Conservation (phyloP, 2,797 vertebrate genomes). For the Limosa lapponica region DNA sequence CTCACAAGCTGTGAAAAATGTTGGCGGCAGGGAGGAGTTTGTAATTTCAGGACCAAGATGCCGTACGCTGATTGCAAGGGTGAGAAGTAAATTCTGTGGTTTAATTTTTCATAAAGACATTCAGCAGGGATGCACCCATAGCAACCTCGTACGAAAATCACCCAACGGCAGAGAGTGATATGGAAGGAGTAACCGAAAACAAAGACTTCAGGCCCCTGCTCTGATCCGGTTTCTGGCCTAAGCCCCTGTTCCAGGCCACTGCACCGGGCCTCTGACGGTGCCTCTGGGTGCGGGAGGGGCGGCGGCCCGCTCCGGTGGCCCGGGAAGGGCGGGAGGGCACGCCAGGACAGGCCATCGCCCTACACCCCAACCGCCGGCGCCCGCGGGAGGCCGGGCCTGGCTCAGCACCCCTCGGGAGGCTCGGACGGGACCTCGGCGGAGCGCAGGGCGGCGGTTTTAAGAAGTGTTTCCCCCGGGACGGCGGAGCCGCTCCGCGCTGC, state of each 20-base stretch:
- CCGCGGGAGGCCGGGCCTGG: too few relatives aligned
- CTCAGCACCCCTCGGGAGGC: not conserved
- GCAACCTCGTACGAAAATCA: fast-evolving
- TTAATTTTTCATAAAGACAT: not conserved
- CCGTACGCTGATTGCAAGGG: fast-evolving
- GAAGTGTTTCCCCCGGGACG: too few relatives aligned
- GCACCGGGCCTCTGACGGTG: fast-evolving
- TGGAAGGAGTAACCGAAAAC: fast-evolving
- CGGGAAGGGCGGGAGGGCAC: fast-evolving
- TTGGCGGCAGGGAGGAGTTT: too few relatives aligned
- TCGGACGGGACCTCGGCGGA: not conserved
- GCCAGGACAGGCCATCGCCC: not conserved
- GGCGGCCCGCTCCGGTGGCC: not conserved
- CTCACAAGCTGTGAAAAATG: not conserved
- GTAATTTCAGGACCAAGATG: not conserved
- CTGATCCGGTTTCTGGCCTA: fast-evolving
- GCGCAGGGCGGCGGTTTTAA: too few relatives aligned
- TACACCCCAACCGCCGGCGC: fast-evolving
- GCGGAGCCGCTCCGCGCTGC: too few relatives aligned
- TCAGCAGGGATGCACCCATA: fast-evolving
- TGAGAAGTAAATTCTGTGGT: not conserved
- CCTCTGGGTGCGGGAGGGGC: fast-evolving
- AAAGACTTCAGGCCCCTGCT: fast-evolving
- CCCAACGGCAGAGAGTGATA: fast-evolving
- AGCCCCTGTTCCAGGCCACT: fast-evolving